A percentile compares a stretch with the other conserved stretches of the same genome.
Evolutionary conservation across 2,888 invertebrate species (phyloP).

Genomic region (Dryobotodes eremita): DNA sequence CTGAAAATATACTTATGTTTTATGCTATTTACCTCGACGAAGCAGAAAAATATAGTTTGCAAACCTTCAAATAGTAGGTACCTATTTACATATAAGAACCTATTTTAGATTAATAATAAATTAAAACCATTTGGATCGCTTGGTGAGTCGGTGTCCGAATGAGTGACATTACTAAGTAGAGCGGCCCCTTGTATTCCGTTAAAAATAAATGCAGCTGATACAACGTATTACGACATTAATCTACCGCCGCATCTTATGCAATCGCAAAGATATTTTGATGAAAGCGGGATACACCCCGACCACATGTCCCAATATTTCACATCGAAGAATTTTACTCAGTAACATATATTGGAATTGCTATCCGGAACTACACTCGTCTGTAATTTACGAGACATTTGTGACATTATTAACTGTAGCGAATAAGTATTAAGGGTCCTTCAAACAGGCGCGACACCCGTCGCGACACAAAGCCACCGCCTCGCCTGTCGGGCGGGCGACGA

Average conservation of each 20-base stretch:
- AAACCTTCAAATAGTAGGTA: background rate
- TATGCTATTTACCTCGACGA: background rate
- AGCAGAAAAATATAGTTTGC: background rate
- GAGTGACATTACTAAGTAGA: constrained; percentile 49
- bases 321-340: constrained; percentile 9
- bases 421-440: background rate
- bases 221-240: constrained; percentile 51
- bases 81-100: background rate
- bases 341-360: constrained; percentile 1
- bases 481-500: no score
- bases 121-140: background rate
- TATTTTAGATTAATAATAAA: background rate
- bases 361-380: background rate
- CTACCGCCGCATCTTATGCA: constrained; percentile 48
- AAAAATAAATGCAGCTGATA: constrained; percentile 63
- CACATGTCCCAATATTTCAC: constrained; percentile 38
- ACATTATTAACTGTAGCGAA: constrained; percentile 7
- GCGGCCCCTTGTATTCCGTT: constrained; percentile 48
- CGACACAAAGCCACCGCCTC: no score
- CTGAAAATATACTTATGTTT: background rate
- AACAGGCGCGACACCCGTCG: no score
- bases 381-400: constrained; percentile 26
- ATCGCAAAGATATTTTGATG: constrained; percentile 52
- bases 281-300: constrained; percentile 29
- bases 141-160: constrained; percentile 1